Percentiles rank a stretch among this genome's conserved stretches.
Evolutionary conservation across 2,888 invertebrate genomes (phyloP).

Genomic region (Artemia sinica): DNA sequence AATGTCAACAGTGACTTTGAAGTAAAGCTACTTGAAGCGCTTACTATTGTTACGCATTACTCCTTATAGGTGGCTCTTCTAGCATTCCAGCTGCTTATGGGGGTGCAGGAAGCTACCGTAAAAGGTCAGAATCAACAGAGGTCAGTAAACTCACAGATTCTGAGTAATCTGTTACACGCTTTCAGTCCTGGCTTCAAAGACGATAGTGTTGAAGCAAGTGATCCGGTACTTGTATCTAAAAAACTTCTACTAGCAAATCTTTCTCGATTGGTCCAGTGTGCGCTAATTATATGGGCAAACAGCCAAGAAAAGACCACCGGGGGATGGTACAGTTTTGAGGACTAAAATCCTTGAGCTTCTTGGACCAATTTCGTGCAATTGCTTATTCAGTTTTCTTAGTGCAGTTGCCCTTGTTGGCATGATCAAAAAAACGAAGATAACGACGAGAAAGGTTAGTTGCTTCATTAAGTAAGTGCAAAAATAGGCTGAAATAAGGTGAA

Average conservation of each 20-base stretch:
- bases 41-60: constrained; percentile 60
- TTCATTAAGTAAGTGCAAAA: too few relatives aligned
- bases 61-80: constrained; percentile 44
- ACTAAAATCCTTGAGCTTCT: constrained; percentile 42
- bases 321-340: neutral
- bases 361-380: constrained; percentile 64
- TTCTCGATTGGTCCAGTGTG: constrained; percentile 59
- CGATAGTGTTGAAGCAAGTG: constrained; percentile 28
- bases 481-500: too few relatives aligned
- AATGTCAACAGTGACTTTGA: constrained; percentile 42
- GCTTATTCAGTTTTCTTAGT: constrained; percentile 59
- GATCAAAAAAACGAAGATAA: constrained; percentile 38
- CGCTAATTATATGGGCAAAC: constrained; percentile 61
- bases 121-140: constrained; percentile 19
- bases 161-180: constrained; percentile 61
- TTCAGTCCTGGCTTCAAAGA: constrained; percentile 47
- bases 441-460: neutral
- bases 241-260: constrained; percentile 57
- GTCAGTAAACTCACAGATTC: constrained; percentile 36
- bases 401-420: constrained; percentile 74
- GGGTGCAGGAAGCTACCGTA: neutral
- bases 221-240: constrained; percentile 42
- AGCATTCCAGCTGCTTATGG: constrained; percentile 9
- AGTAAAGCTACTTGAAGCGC: constrained; percentile 53
- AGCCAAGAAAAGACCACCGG: constrained; percentile 35